phyloP scores from a whole-genome alignment of 2,113 vertebrate genomes.

The Coregonus clupeaformis region DNA sequence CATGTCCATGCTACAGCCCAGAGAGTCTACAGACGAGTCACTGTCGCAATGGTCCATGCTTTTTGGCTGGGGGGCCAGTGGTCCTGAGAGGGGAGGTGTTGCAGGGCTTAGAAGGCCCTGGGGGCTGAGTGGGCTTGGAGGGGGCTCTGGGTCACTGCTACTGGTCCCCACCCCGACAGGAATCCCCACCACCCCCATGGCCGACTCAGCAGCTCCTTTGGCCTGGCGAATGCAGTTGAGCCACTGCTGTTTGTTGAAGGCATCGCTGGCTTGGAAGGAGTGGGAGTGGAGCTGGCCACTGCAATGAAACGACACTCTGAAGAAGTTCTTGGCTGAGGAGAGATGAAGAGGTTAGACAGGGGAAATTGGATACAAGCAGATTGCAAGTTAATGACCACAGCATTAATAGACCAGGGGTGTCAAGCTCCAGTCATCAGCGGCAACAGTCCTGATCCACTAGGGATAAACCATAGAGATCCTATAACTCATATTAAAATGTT shows the following conservation, averaged over 20 bases:
- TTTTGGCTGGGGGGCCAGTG: slow-evolving; percentile 19
- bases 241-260: slow-evolving; percentile 99
- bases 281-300: slow-evolving; percentile 85
- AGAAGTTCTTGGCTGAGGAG: slow-evolving; percentile 92
- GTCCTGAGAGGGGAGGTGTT: slow-evolving; percentile 33
- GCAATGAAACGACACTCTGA: slow-evolving; percentile 82
- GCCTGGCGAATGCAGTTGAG: slow-evolving; percentile 96
- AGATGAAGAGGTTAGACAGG: not conserved
- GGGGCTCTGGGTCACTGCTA: not conserved
- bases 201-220: slow-evolving; percentile 74
- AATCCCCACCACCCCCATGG: no score
- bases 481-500: no score
- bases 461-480: no score
- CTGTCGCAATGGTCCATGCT: slow-evolving; percentile 78
- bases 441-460: no score
- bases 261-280: slow-evolving; percentile 91
- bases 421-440: no score
- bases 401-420: no score
- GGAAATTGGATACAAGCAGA: not conserved
- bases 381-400: no score
- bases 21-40: slow-evolving; percentile 53
- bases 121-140: not conserved
- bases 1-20: slow-evolving; percentile 89
- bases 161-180: not conserved
- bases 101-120: slow-evolving; percentile 10